A percentile compares a stretch with the other conserved stretches of the same genome.
Conservation (phyloP, 2,113 vertebrate genomes). For the Sturnus vulgaris region DNA sequence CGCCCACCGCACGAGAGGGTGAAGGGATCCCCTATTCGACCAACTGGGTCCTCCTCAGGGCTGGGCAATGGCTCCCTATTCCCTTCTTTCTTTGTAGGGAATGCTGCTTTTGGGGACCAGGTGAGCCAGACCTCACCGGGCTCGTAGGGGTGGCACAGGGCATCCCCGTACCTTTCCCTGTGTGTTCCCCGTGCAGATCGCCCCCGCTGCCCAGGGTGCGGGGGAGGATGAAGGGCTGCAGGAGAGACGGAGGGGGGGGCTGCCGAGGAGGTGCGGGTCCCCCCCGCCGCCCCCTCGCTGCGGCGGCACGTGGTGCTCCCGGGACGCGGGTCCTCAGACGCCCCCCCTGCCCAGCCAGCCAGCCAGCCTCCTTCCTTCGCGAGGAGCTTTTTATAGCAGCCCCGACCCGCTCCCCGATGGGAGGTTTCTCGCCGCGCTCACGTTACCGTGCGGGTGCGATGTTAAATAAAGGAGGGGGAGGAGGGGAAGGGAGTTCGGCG, state of each 20-base stretch:
- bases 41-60: too few species aligned
- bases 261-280: not conserved
- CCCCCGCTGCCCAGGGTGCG: not conserved
- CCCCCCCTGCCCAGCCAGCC: not conserved
- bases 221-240: not conserved
- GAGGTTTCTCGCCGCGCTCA: not conserved
- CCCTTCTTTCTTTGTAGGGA: not conserved
- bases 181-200: not conserved
- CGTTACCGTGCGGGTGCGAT: not conserved
- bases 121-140: not conserved
- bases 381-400: constrained; percentile 36
- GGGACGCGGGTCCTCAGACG: not conserved
- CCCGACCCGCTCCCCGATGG: not conserved
- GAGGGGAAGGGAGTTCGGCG: not conserved
- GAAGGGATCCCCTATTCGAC: not conserved
- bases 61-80: not conserved
- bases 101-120: not conserved
- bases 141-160: not conserved
- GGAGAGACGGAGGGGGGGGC: not conserved
- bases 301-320: not conserved
- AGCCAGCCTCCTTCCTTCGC: not conserved
- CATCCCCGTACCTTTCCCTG: not conserved
- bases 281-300: not conserved
- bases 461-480: not conserved
- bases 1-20: not conserved